phyloP scores from a whole-genome alignment of 2,888 invertebrate genomes.

The Carabus problematicus region DNA sequence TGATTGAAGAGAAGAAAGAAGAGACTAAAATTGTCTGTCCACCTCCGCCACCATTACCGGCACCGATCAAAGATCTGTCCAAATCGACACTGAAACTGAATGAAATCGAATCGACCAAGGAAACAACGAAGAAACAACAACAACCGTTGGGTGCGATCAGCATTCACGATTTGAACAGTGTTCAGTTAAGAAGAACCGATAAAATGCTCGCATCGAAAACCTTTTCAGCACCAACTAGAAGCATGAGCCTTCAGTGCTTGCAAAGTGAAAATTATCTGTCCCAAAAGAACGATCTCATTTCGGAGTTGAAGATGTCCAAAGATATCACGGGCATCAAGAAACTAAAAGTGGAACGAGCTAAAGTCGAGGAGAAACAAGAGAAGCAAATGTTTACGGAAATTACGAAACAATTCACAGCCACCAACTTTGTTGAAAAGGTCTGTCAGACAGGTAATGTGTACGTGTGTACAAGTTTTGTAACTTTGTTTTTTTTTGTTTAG shows the following conservation, averaged over 20 bases:
- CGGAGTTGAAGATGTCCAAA: slow-evolving; percentile 90
- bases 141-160: slow-evolving; percentile 89
- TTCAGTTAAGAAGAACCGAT: slow-evolving; percentile 78
- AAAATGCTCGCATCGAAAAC: slow-evolving; percentile 80
- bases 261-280: slow-evolving; percentile 75
- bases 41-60: slow-evolving; percentile 61
- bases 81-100: slow-evolving; percentile 53
- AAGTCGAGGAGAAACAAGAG: slow-evolving; percentile 82
- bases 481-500: slow-evolving; percentile 63
- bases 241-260: slow-evolving; percentile 77
- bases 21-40: slow-evolving; percentile 61
- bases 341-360: slow-evolving; percentile 87
- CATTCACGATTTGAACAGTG: slow-evolving; percentile 85
- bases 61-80: slow-evolving; percentile 46
- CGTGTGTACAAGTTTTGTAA: slow-evolving; percentile 13
- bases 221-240: slow-evolving; percentile 78
- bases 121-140: slow-evolving; percentile 62
- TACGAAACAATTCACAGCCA: slow-evolving; percentile 82
- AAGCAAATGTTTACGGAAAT: slow-evolving; percentile 86
- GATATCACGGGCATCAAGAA: slow-evolving; percentile 94
- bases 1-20: slow-evolving; percentile 44
- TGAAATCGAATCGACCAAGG: slow-evolving; percentile 40
- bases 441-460: not conserved
- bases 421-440: slow-evolving; percentile 90
- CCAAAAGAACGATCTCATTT: slow-evolving; percentile 86